Conservation (phyloP, 2,888 invertebrate species). For the Rhingia campestris region DNA sequence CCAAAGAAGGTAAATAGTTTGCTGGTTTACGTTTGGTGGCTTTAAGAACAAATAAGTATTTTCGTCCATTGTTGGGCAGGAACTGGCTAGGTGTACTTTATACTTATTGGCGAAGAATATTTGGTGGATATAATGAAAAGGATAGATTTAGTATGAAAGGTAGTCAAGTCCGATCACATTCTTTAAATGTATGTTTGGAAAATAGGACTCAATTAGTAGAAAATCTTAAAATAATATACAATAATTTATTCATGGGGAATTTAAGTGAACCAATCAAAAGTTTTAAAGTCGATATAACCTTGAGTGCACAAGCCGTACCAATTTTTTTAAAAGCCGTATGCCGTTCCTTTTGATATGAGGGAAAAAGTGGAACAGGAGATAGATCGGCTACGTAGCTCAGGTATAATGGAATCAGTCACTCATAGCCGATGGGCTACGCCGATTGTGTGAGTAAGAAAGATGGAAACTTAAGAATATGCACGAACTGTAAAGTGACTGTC, state of each 20-base stretch:
- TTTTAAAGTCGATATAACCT: no score
- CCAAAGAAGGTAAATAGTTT: conserved; percentile 5
- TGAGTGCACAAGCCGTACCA: conserved; percentile 1
- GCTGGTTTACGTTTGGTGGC: conserved; percentile 3
- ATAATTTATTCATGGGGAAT: not conserved
- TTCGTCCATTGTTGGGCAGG: conserved; percentile 5
- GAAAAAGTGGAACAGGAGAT: not conserved
- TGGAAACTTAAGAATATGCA: no score
- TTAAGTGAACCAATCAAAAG: no score
- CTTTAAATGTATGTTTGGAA: not conserved
- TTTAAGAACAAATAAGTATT: conserved; percentile 6
- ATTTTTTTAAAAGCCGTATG: conserved; percentile 15
- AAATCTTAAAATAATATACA: not conserved
- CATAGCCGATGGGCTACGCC: no score
- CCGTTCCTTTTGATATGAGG: not conserved
- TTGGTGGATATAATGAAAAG: not conserved
- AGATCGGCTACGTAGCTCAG: no score
- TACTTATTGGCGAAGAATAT: not conserved
- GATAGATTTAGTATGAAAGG: not conserved
- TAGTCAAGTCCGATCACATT: no score
- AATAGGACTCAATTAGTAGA: not conserved
- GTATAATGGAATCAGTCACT: no score
- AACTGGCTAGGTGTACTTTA: conserved; percentile 5
- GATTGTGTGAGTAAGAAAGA: no score
- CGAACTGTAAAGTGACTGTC: no score